A percentile compares a stretch with the other conserved stretches of the same genome.
phyloP scores from a whole-genome alignment of 2,113 vertebrate genomes.

The Monarcha castaneiventris region DNA sequence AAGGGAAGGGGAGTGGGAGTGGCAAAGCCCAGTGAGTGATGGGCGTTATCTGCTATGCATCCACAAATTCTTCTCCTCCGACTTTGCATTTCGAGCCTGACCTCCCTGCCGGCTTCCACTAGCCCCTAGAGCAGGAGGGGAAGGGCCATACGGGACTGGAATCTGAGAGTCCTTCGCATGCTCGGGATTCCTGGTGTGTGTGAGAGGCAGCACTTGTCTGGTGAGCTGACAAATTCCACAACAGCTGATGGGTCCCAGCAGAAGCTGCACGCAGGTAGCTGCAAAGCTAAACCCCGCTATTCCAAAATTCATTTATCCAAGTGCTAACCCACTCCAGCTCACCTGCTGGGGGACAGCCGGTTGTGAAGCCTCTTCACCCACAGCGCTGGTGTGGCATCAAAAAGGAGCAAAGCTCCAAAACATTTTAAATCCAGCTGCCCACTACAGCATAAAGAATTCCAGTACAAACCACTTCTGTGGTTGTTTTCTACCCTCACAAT shows the following conservation, averaged over 20 bases:
- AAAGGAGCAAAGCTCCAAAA: not conserved
- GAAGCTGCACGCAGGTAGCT: not conserved
- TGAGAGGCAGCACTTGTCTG: not conserved
- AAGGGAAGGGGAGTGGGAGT: not conserved
- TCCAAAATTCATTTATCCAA: not conserved
- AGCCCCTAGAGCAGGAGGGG: not conserved
- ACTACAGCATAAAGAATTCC: not conserved
- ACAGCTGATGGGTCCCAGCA: not conserved
- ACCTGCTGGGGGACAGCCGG: not conserved
- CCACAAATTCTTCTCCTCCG: not conserved
- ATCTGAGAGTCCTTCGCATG: not conserved
- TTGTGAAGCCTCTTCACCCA: not conserved
- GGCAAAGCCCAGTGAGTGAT: not conserved
- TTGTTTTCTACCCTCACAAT: not conserved
- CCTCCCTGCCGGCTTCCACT: not conserved
- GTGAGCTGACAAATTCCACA: not conserved
- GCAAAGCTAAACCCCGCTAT: not conserved
- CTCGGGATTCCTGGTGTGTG: not conserved
- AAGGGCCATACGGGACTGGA: not conserved
- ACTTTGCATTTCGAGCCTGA: not conserved
- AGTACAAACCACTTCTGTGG: not conserved
- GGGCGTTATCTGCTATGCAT: not conserved
- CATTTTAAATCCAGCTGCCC: constrained; percentile 10
- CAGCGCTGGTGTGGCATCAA: not conserved
- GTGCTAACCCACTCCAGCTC: not conserved